phyloP scores from a whole-genome alignment of 2,113 vertebrate genomes.

The Thymallus thymallus region DNA sequence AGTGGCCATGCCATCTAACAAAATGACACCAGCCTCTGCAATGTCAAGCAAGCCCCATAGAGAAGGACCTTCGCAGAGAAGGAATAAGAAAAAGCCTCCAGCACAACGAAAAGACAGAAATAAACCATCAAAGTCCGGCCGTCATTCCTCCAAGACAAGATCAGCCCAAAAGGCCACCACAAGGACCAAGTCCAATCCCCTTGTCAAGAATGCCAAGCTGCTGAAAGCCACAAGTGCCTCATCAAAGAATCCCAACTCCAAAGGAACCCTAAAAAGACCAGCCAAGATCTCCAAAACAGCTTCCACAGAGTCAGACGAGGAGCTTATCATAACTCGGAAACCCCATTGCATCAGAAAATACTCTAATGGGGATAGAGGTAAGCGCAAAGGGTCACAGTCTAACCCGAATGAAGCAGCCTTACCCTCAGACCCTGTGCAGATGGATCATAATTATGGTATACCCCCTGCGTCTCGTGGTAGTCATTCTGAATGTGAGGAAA shows the following conservation, averaged over 20 bases:
- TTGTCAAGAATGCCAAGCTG: constrained; percentile 62
- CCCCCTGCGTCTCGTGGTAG: constrained; percentile 36
- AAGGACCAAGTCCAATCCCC: constrained; percentile 43
- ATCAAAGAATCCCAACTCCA: constrained; percentile 40
- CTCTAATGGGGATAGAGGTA: constrained; percentile 55
- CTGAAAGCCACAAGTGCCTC: constrained; percentile 63
- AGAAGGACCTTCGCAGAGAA: constrained; percentile 53
- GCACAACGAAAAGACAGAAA: constrained; percentile 44
- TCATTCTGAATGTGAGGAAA: constrained; percentile 30
- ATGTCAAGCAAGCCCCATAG: constrained; percentile 46
- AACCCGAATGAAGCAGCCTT: constrained; percentile 38
- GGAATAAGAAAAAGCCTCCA: constrained; percentile 60
- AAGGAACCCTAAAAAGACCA: constrained; percentile 58
- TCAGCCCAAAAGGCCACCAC: constrained; percentile 48
- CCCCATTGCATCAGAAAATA: constrained; percentile 53
- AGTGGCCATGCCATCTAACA: constrained; percentile 40
- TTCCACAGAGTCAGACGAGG: constrained; percentile 56
- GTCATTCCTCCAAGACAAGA: constrained; percentile 50
- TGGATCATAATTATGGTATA: constrained; percentile 72
- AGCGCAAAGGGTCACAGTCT: constrained; percentile 41
- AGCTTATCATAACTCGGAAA: constrained; percentile 46
- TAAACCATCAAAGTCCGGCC: constrained; percentile 41
- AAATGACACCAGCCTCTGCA: constrained; percentile 46
- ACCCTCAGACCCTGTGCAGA: constrained; percentile 49
- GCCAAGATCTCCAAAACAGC: constrained; percentile 26